Conservation (phyloP, 1,140 invertebrate species). For the Diorhabda sublineata region DNA sequence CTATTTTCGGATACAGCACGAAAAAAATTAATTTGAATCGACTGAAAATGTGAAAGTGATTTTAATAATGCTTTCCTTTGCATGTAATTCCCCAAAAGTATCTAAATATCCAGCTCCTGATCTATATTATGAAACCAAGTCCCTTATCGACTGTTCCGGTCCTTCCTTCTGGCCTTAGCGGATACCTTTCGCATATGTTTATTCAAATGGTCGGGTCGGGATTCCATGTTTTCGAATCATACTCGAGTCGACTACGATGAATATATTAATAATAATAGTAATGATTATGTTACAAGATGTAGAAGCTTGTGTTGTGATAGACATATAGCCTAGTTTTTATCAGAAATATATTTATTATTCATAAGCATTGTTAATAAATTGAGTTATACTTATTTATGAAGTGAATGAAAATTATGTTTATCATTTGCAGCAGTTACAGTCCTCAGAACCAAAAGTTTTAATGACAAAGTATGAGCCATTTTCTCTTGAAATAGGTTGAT, state of each 20-base stretch:
- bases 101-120: background rate
- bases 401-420: too few species aligned
- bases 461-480: too few species aligned
- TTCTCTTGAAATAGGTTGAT: too few species aligned
- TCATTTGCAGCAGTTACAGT: too few species aligned
- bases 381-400: background rate
- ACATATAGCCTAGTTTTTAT: background rate
- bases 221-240: constrained; percentile 13
- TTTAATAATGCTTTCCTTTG: too few species aligned
- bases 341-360: background rate
- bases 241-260: background rate
- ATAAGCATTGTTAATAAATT: background rate
- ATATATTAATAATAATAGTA: constrained; percentile 14
- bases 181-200: constrained; percentile 23
- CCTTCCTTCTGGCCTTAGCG: constrained; percentile 12
- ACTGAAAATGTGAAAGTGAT: too few species aligned
- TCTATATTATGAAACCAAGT: background rate
- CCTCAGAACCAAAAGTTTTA: too few species aligned
- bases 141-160: constrained; percentile 16
- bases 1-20: too few species aligned
- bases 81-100: too few species aligned
- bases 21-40: too few species aligned
- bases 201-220: constrained; percentile 19
- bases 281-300: constrained; percentile 7
- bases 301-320: background rate